These are phyloP conservation scores for Hyaena hyaena DNA, from an alignment of 2,113 vertebrate genomes.

Conservation along the genomic window DNA sequence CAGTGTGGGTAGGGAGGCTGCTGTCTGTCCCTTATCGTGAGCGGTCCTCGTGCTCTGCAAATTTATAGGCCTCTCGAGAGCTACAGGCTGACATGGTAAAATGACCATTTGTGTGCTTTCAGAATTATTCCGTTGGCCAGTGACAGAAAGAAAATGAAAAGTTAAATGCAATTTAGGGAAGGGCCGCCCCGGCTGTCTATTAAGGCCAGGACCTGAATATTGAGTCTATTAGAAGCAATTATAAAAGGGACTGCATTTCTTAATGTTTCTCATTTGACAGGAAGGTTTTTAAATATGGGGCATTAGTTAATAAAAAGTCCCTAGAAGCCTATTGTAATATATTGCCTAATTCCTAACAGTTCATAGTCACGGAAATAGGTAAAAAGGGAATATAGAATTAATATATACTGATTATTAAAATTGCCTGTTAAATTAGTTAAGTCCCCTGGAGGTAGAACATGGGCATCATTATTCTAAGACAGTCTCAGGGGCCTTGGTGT, in stretches of 20 bases:
- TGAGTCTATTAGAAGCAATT: slow-evolving; percentile 82
- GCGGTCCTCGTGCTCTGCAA: background rate
- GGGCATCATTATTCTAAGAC: slow-evolving; percentile 71
- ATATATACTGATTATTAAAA: slow-evolving; percentile 84
- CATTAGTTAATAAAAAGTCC: slow-evolving; percentile 83
- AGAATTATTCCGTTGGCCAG: slow-evolving; percentile 28
- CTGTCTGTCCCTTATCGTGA: background rate
- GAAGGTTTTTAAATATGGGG: slow-evolving; percentile 80
- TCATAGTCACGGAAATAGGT: slow-evolving; percentile 73
- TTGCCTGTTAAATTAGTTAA: slow-evolving; percentile 82
- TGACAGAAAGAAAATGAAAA: slow-evolving; percentile 73
- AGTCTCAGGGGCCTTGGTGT: slow-evolving; percentile 48
- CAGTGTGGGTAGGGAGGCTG: background rate
- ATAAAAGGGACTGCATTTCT: slow-evolving; percentile 67
- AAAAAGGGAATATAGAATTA: slow-evolving; percentile 80
- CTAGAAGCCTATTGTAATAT: slow-evolving; percentile 80
- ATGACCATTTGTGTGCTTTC: slow-evolving; percentile 9
- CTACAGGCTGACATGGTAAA: background rate
- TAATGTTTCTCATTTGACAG: slow-evolving; percentile 81
- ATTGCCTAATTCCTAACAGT: slow-evolving; percentile 78
- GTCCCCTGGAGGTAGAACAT: slow-evolving; percentile 67
- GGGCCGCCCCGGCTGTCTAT: slow-evolving; percentile 39
- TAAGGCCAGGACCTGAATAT: slow-evolving; percentile 69
- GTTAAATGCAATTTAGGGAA: slow-evolving; percentile 73
- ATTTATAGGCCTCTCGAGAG: background rate